Percentiles rank a stretch among this genome's conserved stretches.
Evolutionary conservation across 2,888 invertebrate species (phyloP).

Genomic region (Hirtodrosophila alboralis): DNA sequence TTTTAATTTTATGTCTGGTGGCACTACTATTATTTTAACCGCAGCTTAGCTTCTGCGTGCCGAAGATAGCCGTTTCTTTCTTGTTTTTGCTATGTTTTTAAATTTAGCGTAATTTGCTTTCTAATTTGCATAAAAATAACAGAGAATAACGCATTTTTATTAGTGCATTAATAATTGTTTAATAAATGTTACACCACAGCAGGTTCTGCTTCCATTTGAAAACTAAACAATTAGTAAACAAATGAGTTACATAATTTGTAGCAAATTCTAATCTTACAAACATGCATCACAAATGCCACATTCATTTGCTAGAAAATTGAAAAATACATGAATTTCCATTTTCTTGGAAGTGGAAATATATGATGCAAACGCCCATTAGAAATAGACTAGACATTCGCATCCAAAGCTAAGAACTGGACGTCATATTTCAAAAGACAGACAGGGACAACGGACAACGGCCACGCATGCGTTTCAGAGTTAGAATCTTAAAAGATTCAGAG

Average conservation of each 20-base stretch:
- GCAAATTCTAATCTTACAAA: slow-evolving; percentile 47
- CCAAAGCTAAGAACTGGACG: slow-evolving; percentile 56
- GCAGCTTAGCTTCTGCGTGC: no score
- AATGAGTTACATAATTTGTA: slow-evolving; percentile 44
- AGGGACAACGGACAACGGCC: slow-evolving; percentile 19
- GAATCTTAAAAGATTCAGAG: slow-evolving; percentile 1
- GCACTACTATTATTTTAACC: no score
- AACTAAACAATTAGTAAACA: slow-evolving; percentile 15
- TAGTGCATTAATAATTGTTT: no score
- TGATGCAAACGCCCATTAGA: slow-evolving; percentile 25
- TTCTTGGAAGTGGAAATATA: slow-evolving; percentile 42
- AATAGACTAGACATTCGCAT: slow-evolving; percentile 55
- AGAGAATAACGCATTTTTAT: no score
- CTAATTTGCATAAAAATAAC: no score
- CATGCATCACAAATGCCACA: slow-evolving; percentile 42
- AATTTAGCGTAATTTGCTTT: no score
- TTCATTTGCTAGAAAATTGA: slow-evolving; percentile 48
- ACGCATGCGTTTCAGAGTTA: slow-evolving; percentile 36
- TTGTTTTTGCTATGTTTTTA: no score
- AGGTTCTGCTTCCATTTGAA: background rate
- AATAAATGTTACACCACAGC: no score
- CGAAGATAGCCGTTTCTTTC: no score
- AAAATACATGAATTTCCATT: slow-evolving; percentile 29
- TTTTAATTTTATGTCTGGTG: no score
- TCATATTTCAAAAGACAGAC: slow-evolving; percentile 69